Percentiles rank a stretch among this genome's conserved stretches.
These are phyloP conservation scores for Leptothorax acervorum DNA, from an alignment of 2,888 invertebrate species.

Conservation along the genomic window DNA sequence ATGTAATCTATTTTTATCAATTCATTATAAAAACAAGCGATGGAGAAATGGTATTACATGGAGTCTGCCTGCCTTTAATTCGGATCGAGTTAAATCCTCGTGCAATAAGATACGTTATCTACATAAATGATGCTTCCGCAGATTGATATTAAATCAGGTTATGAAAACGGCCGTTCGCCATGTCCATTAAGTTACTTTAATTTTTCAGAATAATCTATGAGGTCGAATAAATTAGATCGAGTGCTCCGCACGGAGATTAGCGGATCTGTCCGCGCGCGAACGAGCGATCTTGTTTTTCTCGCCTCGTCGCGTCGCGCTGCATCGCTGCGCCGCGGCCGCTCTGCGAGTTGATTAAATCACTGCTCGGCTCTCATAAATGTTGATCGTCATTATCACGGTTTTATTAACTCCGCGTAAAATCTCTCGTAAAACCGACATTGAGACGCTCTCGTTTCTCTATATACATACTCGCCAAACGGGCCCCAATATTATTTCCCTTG, in stretches of 20 bases:
- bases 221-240: conserved; percentile 41
- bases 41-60: not conserved
- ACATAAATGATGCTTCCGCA: conserved; percentile 42
- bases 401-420: conserved; percentile 39
- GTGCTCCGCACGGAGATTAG: conserved; percentile 25
- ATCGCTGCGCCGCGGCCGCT: not conserved
- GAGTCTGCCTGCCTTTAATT: not conserved
- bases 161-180: conserved; percentile 37
- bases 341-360: conserved; percentile 40
- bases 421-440: conserved; percentile 36
- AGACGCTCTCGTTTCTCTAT: not conserved
- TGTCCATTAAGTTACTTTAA: conserved; percentile 32
- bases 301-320: not conserved
- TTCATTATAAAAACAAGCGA: conserved; percentile 3
- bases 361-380: conserved; percentile 29
- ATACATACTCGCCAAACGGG: not conserved
- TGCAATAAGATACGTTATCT: conserved; percentile 29
- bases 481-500: conserved; percentile 13
- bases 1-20: conserved; percentile 3
- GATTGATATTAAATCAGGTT: conserved; percentile 45
- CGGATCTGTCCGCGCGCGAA: conserved; percentile 20
- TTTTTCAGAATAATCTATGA: conserved; percentile 38
- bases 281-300: conserved; percentile 24
- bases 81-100: not conserved
- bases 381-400: conserved; percentile 37